Conservation (phyloP, 2,113 vertebrate species). For the Neolamprologus ventralis region DNA sequence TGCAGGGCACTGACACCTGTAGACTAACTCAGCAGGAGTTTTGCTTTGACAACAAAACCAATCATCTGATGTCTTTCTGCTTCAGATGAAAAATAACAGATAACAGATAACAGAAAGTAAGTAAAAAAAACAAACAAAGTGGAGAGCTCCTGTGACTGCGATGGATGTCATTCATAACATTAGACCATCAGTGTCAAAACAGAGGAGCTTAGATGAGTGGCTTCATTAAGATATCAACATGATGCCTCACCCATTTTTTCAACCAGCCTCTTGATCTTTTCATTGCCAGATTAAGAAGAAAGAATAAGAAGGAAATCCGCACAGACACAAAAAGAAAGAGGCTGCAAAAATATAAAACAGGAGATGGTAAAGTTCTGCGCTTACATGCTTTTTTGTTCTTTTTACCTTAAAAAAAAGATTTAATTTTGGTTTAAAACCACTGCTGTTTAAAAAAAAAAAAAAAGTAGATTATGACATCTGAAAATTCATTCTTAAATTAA, state of each 20-base stretch:
- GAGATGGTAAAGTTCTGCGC: background rate
- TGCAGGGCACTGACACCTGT: background rate
- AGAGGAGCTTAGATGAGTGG: background rate
- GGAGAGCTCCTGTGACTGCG: background rate
- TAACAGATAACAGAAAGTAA: background rate
- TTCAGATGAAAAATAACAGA: background rate
- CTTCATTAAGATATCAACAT: background rate
- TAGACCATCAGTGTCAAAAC: background rate
- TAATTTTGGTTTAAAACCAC: background rate
- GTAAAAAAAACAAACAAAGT: background rate
- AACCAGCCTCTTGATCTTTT: background rate
- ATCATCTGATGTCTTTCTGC: background rate
- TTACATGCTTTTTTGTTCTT: background rate
- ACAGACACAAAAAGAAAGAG: background rate
- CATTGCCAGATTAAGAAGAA: background rate
- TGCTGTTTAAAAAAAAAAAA: background rate
- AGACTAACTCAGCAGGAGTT: background rate
- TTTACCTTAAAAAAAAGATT: background rate
- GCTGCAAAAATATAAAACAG: background rate
- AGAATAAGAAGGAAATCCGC: background rate
- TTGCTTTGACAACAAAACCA: constrained; percentile 21
- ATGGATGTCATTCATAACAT: background rate
- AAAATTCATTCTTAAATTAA: background rate
- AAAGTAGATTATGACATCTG: background rate
- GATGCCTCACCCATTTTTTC: background rate